These are phyloP conservation scores for Carassius carassius DNA, from an alignment of 2,113 vertebrate species.

Conservation along the genomic window DNA sequence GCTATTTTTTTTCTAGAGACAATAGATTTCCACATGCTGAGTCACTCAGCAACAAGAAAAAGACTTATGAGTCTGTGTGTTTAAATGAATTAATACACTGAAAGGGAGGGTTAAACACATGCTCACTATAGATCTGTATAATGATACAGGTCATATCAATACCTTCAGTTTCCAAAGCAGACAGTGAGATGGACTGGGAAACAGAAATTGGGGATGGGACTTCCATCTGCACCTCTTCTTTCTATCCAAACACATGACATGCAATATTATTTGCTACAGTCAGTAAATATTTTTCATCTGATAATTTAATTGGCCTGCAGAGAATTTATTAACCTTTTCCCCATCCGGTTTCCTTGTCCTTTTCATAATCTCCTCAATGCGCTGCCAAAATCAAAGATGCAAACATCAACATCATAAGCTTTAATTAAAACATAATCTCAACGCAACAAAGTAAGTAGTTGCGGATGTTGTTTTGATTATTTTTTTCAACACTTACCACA, in stretches of 20 bases:
- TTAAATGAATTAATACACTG: background rate
- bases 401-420: background rate
- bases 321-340: slow-evolving; percentile 77
- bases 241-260: slow-evolving; percentile 50
- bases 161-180: slow-evolving; percentile 52
- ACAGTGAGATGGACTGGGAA: slow-evolving; percentile 19
- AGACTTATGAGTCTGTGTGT: slow-evolving; percentile 1
- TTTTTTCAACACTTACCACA: background rate
- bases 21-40: slow-evolving; percentile 60
- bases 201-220: slow-evolving; percentile 59
- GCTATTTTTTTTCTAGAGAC: background rate
- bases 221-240: slow-evolving; percentile 57
- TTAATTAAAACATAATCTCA: too few species aligned
- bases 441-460: too few species aligned
- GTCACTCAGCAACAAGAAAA: slow-evolving; percentile 64
- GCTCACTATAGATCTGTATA: background rate
- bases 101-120: background rate
- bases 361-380: slow-evolving; percentile 99
- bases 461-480: too few species aligned
- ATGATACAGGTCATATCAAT: background rate
- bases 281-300: background rate
- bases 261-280: slow-evolving; percentile 17
- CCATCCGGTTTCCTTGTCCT: slow-evolving; percentile 89
- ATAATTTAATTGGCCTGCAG: background rate
- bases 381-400: slow-evolving; percentile 68